A percentile compares a stretch with the other conserved stretches of the same genome.
Evolutionary conservation across 2,797 vertebrate species (phyloP).

Genomic region (Lacerta agilis): DNA sequence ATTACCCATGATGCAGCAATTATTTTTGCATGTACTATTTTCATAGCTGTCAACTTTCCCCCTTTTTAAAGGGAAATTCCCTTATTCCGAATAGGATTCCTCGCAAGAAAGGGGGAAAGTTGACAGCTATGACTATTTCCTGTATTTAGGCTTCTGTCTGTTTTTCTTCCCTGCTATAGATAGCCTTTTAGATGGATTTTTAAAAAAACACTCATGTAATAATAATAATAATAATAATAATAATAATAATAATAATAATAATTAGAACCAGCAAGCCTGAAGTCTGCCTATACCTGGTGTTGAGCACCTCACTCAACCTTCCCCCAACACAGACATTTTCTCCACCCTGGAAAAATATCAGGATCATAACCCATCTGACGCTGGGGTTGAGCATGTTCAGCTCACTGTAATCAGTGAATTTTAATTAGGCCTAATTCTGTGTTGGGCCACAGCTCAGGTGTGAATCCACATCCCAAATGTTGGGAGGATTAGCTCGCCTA

Average conservation of each 20-base stretch:
- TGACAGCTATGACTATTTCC: neutral
- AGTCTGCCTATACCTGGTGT: neutral
- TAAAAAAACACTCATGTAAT: neutral
- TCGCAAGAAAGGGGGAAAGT: no score
- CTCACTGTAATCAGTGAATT: neutral
- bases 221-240: no score
- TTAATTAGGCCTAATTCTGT: neutral
- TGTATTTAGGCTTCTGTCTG: neutral
- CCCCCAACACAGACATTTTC: neutral
- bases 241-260: neutral
- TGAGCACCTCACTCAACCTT: neutral
- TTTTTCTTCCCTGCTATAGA: neutral
- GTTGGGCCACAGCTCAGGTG: rapidly evolving
- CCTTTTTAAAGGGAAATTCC: no score
- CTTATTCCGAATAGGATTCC: no score
- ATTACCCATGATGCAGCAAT: neutral
- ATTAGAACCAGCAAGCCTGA: neutral
- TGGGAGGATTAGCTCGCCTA: neutral
- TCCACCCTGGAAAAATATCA: neutral
- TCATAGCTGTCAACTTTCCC: neutral
- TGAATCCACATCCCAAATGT: neutral
- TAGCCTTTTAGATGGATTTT: neutral
- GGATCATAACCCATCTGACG: neutral
- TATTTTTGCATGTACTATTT: neutral
- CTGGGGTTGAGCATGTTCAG: neutral